Base-by-base conservation (phyloP, 1,140 invertebrate genomes). In the Phymastichus coffea region DNA sequence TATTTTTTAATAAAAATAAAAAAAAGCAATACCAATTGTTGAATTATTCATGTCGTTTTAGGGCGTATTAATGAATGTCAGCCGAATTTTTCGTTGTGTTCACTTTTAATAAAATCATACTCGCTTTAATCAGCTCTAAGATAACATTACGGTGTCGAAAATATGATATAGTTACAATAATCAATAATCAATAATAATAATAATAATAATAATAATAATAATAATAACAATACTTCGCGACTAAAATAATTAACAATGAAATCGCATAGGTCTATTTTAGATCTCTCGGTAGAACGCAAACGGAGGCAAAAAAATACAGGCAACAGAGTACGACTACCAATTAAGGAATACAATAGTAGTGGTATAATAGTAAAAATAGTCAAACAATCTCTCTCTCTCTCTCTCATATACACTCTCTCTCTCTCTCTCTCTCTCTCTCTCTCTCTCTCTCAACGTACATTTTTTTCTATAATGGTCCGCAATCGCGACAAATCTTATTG, bases 71-170 rank as follows among this genome's bases (percentile, higher is more conserved):
- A n/a, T n/a, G n/a, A n/a, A n/a, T n/a, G n/a, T n/a, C n/a, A n/a
- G n/a, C n/a, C n/a, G n/a, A n/a, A n/a, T n/a, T n/a, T n/a, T n/a
- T n/a, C n/a, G n/a, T n/a, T n/a, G n/a, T 52, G 26, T 57, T 44
- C 15, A 58, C 12, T 52, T 58, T 58, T 58, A 58, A 58, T 58
- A 58, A 58, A 58, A 58, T 58, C 10, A 60, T 60, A 54, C n/a
- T 60, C 20, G n/a, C 23, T 54, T 59, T 59, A 51, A 59, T 38
- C 41, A 26, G 22, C 43, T 53, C 38, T 59, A 47, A 47, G 15
- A 35, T 58, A 44, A 28, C 48, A 59, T 59, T 52, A 59, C 41
- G 48, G 22, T 60, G 51, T 60, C 43, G 49, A 60, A 47, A 54
- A 54, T 60, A 54, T 41, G 35, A 49, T 49, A n/a, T n/a, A n/a